A percentile compares a stretch with the other conserved stretches of the same genome.
Evolutionary conservation across 2,888 invertebrate species (phyloP).

Genomic region (Agriotes lineatus): DNA sequence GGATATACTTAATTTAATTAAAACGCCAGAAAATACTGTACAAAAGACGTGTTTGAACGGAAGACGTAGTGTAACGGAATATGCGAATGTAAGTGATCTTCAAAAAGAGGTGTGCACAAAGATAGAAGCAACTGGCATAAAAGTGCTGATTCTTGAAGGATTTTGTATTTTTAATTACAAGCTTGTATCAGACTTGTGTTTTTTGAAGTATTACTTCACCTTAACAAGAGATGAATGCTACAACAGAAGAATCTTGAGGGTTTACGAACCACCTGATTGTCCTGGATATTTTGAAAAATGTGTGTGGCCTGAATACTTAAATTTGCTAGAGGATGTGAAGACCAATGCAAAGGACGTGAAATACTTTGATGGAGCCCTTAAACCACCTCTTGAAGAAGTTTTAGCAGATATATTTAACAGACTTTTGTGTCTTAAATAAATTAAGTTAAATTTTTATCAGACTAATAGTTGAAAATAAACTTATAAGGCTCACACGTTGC

Average conservation of each 20-base stretch:
- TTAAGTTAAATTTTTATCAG: no score
- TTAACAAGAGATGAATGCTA: slow-evolving; percentile 77
- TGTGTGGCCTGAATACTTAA: slow-evolving; percentile 91
- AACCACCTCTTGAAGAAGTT: slow-evolving; percentile 52
- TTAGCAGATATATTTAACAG: slow-evolving; percentile 51
- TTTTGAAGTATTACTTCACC: slow-evolving; percentile 81
- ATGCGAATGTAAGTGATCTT: slow-evolving; percentile 23
- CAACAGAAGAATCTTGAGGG: slow-evolving; percentile 71
- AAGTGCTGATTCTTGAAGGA: slow-evolving; percentile 80
- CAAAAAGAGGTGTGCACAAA: slow-evolving; percentile 40
- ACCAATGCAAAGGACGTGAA: slow-evolving; percentile 55
- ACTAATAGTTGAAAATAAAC: no score
- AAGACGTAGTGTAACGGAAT: neutral
- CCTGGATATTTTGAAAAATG: slow-evolving; percentile 88
- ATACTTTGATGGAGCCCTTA: slow-evolving; percentile 54
- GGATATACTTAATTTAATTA: slow-evolving; percentile 69
- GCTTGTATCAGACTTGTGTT: slow-evolving; percentile 75
- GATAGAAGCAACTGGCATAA: slow-evolving; percentile 59
- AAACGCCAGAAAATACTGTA: slow-evolving; percentile 2
- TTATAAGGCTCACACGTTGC: no score
- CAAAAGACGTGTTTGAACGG: neutral
- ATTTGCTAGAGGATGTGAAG: slow-evolving; percentile 68
- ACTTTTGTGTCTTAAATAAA: no score
- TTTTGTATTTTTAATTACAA: slow-evolving; percentile 80
- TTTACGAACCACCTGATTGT: slow-evolving; percentile 90